These are phyloP conservation scores for Laupala kohalensis DNA, from an alignment of 1,140 invertebrate genomes.

Conservation along the genomic window DNA sequence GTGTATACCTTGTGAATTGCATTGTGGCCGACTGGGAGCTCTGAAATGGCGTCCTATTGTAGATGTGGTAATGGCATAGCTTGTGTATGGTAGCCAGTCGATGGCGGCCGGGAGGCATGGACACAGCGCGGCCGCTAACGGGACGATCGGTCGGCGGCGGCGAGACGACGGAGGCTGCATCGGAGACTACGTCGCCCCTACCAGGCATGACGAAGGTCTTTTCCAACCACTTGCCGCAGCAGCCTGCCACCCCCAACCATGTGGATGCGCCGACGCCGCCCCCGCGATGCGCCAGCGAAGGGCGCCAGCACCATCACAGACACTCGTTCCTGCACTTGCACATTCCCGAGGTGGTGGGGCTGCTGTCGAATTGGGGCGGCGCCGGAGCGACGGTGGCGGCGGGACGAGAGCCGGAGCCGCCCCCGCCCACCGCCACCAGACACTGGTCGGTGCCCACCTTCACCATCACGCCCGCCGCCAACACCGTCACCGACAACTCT, in stretches of 20 bases:
- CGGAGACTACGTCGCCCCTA: too few species aligned
- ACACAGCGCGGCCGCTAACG: too few species aligned
- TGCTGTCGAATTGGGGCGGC: slow-evolving; percentile 13
- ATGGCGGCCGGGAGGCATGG: too few species aligned
- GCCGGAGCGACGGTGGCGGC: slow-evolving; percentile 4
- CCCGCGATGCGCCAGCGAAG: not conserved
- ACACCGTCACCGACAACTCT: slow-evolving; percentile 26
- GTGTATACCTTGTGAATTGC: too few species aligned
- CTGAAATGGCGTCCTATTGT: too few species aligned
- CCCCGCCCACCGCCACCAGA: slow-evolving; percentile 27
- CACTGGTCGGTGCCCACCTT: slow-evolving; percentile 39
- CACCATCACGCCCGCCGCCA: slow-evolving; percentile 29
- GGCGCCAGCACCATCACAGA: slow-evolving; percentile 18
- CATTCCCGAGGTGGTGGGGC: slow-evolving; percentile 24
- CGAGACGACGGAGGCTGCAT: too few species aligned
- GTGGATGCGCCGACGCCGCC: not conserved
- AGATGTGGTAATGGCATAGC: too few species aligned
- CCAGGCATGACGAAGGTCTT: not conserved
- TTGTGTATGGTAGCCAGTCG: too few species aligned
- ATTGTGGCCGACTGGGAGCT: too few species aligned
- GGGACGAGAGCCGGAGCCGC: slow-evolving; percentile 23
- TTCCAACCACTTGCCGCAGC: not conserved
- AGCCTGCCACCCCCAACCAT: not conserved
- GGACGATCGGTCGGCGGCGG: too few species aligned
- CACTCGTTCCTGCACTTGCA: slow-evolving; percentile 32